Percentiles rank a stretch among this genome's conserved stretches.
Conservation (phyloP, 2,888 invertebrate species). For the Lasioglossum vierecki region DNA sequence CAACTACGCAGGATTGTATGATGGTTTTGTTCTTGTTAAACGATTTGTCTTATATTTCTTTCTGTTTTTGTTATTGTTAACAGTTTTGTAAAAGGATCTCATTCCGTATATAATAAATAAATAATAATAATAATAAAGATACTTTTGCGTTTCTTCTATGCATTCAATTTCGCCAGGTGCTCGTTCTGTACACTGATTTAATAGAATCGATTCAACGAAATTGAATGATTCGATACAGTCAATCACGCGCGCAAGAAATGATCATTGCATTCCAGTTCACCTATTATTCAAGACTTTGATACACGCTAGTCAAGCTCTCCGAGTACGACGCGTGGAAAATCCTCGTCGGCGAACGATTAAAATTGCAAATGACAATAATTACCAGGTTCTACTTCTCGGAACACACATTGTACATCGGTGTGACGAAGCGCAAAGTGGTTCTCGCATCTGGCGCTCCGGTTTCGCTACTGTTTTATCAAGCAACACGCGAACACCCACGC, state of each 20-base stretch:
- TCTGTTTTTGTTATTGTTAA: too few species aligned
- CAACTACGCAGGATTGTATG: too few species aligned
- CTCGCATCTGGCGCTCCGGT: constrained; percentile 19
- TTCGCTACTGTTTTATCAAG: constrained; percentile 24
- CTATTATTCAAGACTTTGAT: not conserved
- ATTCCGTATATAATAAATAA: too few species aligned
- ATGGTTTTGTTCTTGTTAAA: too few species aligned
- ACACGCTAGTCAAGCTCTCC: not conserved
- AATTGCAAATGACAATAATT: not conserved
- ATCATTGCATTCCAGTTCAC: not conserved
- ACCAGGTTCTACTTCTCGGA: not conserved
- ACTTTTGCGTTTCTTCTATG: not conserved
- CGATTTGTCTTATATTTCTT: too few species aligned
- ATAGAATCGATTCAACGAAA: too few species aligned
- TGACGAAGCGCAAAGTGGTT: constrained; percentile 18
- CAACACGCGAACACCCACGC: not conserved
- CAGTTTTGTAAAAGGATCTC: too few species aligned
- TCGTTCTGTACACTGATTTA: too few species aligned
- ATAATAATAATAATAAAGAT: too few species aligned
- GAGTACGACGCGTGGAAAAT: not conserved
- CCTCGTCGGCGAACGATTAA: not conserved
- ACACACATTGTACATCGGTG: not conserved
- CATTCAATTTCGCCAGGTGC: not conserved
- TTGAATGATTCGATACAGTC: too few species aligned
- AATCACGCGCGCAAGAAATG: too few species aligned